These are phyloP conservation scores for Leptobrachium ailaonicum DNA, from an alignment of 2,113 vertebrate genomes.

Conservation along the genomic window DNA sequence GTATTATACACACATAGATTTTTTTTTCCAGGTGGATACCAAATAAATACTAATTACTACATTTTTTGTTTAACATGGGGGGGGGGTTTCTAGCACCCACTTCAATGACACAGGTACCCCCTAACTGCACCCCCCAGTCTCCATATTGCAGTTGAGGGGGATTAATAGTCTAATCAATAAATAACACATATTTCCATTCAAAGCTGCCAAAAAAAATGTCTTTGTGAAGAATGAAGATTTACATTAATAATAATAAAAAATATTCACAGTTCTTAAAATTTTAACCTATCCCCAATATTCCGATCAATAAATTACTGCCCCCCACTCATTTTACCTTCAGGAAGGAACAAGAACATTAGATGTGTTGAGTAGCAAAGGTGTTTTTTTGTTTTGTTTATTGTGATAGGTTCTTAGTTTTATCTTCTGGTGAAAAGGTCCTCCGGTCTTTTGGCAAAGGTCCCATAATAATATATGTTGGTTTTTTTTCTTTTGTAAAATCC, in stretches of 20 bases:
- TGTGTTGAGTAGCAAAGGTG: conserved; percentile 42
- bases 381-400: conserved; percentile 1
- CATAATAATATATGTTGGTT: conserved; percentile 3
- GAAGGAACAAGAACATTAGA: conserved; percentile 40
- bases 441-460: conserved; percentile 41
- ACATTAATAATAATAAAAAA: conserved; percentile 49
- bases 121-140: too few species aligned
- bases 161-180: conserved; percentile 41
- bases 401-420: conserved; percentile 11
- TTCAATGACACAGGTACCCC: background rate
- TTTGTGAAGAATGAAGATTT: conserved; percentile 46
- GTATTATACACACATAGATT: conserved; percentile 1
- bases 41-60: conserved; percentile 38
- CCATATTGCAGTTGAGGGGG: conserved; percentile 26
- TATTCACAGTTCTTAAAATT: conserved; percentile 49
- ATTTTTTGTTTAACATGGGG: conserved; percentile 15
- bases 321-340: conserved; percentile 44
- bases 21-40: background rate
- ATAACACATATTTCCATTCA: conserved; percentile 58
- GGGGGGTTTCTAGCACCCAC: conserved; percentile 7
- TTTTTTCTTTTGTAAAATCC: conserved; percentile 72
- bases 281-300: conserved; percentile 31
- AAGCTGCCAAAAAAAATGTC: conserved; percentile 53
- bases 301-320: conserved; percentile 32
- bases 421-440: conserved; percentile 33